These are phyloP conservation scores for Enteromius anoplus DNA, from an alignment of 2,797 vertebrate species.

Conservation along the genomic window DNA sequence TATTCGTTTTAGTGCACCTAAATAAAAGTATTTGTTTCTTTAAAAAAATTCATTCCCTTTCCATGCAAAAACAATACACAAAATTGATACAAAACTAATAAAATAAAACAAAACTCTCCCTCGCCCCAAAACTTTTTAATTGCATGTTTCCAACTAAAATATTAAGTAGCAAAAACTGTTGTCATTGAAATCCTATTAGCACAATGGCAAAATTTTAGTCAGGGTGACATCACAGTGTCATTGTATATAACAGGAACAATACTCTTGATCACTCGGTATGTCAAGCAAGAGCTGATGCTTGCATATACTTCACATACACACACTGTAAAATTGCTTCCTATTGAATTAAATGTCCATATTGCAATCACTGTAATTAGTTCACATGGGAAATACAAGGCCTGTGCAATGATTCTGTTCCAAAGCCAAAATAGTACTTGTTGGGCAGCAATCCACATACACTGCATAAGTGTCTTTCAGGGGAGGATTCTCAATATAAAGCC, in stretches of 20 bases:
- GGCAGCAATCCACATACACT: slow-evolving; percentile 48
- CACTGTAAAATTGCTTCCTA: slow-evolving; percentile 38
- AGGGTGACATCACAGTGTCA: slow-evolving; percentile 2
- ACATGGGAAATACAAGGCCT: slow-evolving; percentile 50
- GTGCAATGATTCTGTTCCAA: slow-evolving; percentile 38
- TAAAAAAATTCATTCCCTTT: not conserved
- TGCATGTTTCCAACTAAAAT: not conserved
- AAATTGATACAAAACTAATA: too few species aligned
- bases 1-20: not conserved
- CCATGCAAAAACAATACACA: too few species aligned
- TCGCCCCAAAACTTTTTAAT: not conserved
- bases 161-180: not conserved
- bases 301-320: slow-evolving; percentile 27
- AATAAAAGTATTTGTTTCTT: not conserved
- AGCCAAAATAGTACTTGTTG: slow-evolving; percentile 49
- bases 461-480: slow-evolving; percentile 47
- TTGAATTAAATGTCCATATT: slow-evolving; percentile 56
- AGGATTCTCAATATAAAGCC: not conserved
- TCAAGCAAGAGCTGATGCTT: slow-evolving; percentile 28
- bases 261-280: slow-evolving; percentile 9
- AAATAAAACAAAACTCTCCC: not conserved
- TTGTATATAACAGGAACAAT: slow-evolving; percentile 39
- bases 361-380: slow-evolving; percentile 59
- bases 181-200: not conserved
- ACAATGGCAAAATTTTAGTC: not conserved